phyloP scores from a whole-genome alignment of 2,888 invertebrate species.

The Dermolepida albohirtum region DNA sequence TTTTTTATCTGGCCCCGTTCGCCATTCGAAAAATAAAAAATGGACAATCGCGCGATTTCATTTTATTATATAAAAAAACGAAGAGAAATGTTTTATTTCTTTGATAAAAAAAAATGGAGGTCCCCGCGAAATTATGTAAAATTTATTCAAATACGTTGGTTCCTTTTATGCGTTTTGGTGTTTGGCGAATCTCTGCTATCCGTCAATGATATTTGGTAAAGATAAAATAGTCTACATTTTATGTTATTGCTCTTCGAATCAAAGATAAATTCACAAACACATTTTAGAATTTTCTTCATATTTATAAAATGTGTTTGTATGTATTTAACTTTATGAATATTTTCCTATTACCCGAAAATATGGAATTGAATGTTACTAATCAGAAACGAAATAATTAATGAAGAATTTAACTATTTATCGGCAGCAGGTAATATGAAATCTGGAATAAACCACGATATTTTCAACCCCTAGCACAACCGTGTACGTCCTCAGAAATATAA shows the following conservation, averaged over 20 bases:
- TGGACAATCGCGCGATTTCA: neutral
- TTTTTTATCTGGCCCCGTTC: conserved; percentile 5
- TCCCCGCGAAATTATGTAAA: conserved; percentile 6
- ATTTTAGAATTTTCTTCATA: too few relatives aligned
- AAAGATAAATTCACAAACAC: too few relatives aligned
- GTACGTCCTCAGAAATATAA: too few relatives aligned
- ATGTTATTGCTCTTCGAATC: neutral
- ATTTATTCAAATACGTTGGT: conserved; percentile 29
- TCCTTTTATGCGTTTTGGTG: conserved; percentile 26
- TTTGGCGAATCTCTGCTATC: neutral
- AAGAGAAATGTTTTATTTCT: conserved; percentile 13
- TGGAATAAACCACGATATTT: too few relatives aligned
- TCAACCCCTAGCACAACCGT: too few relatives aligned
- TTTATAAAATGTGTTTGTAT: too few relatives aligned
- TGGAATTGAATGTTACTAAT: too few relatives aligned
- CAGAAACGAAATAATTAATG: too few relatives aligned
- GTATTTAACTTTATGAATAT: too few relatives aligned
- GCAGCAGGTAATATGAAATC: too few relatives aligned
- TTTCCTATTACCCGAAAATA: too few relatives aligned
- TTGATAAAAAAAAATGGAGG: conserved; percentile 7
- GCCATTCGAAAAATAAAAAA: conserved; percentile 10
- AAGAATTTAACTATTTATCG: too few relatives aligned
- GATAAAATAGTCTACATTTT: conserved; percentile 5
- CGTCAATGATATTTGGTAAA: conserved; percentile 8
- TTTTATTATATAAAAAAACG: neutral